phyloP scores from a whole-genome alignment of 2,888 invertebrate species.

The Nudaria mundana region DNA sequence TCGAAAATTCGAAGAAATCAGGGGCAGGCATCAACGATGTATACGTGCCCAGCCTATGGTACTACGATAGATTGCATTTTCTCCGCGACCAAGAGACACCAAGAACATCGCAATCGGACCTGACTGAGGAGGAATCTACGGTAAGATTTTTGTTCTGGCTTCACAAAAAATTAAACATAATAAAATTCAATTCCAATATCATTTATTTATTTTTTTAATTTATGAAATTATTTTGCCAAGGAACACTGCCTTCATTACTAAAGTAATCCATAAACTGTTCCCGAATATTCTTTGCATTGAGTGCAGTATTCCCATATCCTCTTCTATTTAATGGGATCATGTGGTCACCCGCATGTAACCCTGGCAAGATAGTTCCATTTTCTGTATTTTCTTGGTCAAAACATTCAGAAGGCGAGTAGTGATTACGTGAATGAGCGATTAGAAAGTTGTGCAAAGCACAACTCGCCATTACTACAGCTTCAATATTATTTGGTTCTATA shows the following conservation, averaged over 20 bases:
- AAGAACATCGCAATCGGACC: neutral
- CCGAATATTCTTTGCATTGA: neutral
- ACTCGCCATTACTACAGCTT: neutral
- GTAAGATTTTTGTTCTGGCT: neutral
- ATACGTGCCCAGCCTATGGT: neutral
- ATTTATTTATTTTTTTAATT: neutral
- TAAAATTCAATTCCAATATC: neutral
- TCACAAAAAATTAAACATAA: neutral
- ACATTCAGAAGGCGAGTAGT: neutral
- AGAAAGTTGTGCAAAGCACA: neutral
- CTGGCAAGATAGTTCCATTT: neutral
- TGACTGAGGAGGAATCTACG: neutral
- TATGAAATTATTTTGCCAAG: neutral
- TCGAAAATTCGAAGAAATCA: neutral
- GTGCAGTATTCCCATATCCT: neutral
- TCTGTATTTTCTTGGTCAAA: neutral
- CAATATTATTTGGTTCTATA: neutral
- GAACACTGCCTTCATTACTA: neutral
- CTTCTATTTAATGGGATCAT: neutral
- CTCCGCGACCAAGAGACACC: neutral
- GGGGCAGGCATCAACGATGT: neutral
- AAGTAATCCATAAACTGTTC: neutral
- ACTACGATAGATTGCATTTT: neutral
- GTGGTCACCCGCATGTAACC: neutral
- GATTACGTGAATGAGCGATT: neutral